These are phyloP conservation scores for Epsilonema sp. DNA, from an alignment of 2,888 invertebrate species.

Conservation along the genomic window DNA sequence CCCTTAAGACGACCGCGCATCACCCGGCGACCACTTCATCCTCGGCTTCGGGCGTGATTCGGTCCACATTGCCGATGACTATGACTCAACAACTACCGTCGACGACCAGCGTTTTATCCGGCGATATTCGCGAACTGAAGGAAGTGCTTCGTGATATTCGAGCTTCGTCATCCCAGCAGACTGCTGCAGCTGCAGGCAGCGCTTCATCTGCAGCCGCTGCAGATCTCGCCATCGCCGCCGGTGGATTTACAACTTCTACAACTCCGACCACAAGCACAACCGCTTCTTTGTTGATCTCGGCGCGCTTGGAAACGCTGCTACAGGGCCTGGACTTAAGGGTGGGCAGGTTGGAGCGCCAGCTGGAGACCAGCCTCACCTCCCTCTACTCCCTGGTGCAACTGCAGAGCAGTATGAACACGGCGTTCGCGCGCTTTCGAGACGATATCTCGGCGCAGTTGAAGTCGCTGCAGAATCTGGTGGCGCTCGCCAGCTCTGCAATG, in stretches of 20 bases:
- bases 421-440: slow-evolving; percentile 15
- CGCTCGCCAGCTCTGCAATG: too few species aligned
- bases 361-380: slow-evolving; percentile 7
- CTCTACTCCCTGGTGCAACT: slow-evolving; percentile 19
- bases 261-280: too few species aligned
- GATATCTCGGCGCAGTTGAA: slow-evolving; percentile 9
- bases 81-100: too few species aligned
- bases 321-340: slow-evolving; percentile 18
- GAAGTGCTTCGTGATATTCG: slow-evolving; percentile 9
- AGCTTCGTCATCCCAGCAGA: neutral
- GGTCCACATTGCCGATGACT: neutral
- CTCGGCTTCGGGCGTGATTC: neutral
- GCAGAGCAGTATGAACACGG: slow-evolving; percentile 23
- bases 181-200: too few species aligned
- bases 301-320: slow-evolving; percentile 10
- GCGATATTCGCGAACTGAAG: slow-evolving; percentile 10
- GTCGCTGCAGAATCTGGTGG: neutral
- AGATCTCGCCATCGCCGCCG: too few species aligned
- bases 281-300: neutral
- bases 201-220: too few species aligned
- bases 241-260: too few species aligned
- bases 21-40: neutral
- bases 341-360: slow-evolving; percentile 21
- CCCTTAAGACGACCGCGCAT: slow-evolving; percentile 6
- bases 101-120: neutral